phyloP scores from a whole-genome alignment of 1,140 invertebrate species.

The Sarcophaga bullata region DNA sequence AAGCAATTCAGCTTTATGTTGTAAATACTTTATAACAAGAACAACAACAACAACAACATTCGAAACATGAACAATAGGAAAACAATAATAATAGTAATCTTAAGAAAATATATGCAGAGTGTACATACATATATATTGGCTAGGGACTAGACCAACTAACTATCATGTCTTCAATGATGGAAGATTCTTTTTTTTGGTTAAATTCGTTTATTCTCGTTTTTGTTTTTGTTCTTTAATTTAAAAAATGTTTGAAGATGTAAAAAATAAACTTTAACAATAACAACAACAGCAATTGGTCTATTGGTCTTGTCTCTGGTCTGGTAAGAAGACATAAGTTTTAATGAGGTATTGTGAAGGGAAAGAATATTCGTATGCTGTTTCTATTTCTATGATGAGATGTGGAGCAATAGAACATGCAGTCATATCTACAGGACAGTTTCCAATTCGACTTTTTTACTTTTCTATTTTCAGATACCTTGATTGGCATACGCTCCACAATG shows the following conservation, averaged over 20 bases:
- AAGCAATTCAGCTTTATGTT: too few relatives aligned
- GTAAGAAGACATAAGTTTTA: too few relatives aligned
- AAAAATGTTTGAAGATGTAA: too few relatives aligned
- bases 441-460: background rate
- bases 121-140: background rate
- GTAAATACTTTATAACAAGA: background rate
- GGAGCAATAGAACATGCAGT: background rate
- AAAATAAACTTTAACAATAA: too few relatives aligned
- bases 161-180: background rate
- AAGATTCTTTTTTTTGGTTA: background rate
- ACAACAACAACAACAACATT: background rate
- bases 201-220: too few relatives aligned
- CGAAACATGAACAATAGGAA: background rate
- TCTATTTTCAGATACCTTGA: slow-evolving; percentile 59
- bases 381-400: background rate
- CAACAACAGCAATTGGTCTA: too few relatives aligned
- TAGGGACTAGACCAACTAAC: background rate
- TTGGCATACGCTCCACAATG: slow-evolving; percentile 58
- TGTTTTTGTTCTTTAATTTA: background rate
- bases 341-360: too few relatives aligned
- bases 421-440: too few relatives aligned
- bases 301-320: too few relatives aligned
- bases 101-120: background rate
- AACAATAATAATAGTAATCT: background rate
- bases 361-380: too few relatives aligned